phyloP scores from a whole-genome alignment of 2,797 vertebrate genomes.

The Merluccius polli region DNA sequence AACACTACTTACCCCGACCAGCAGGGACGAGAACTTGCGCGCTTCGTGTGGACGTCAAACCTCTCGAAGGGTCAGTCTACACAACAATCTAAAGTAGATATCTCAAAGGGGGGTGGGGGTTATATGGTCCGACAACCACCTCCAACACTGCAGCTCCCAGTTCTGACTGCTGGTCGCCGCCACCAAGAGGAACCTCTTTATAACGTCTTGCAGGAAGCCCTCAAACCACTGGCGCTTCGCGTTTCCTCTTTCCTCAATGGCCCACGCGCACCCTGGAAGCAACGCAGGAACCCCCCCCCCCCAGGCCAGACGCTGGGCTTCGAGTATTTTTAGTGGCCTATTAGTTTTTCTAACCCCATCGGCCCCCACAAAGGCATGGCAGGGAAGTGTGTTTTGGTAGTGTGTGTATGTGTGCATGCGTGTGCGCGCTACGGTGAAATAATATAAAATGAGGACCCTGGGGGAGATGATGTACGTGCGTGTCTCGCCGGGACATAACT shows the following conservation, averaged over 20 bases:
- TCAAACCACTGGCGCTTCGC: slow-evolving; percentile 55
- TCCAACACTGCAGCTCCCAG: slow-evolving; percentile 40
- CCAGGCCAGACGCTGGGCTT: slow-evolving; percentile 36
- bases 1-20: slow-evolving; percentile 77
- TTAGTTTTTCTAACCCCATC: slow-evolving; percentile 70
- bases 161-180: neutral
- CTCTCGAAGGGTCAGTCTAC: slow-evolving; percentile 38
- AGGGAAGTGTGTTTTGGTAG: slow-evolving; percentile 57
- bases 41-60: slow-evolving; percentile 47
- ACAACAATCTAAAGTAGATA: slow-evolving; percentile 24
- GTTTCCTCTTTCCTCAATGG: slow-evolving; percentile 75
- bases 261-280: slow-evolving; percentile 73
- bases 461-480: slow-evolving; percentile 54
- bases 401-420: slow-evolving; percentile 25
- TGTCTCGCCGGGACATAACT: slow-evolving; percentile 16
- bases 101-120: slow-evolving; percentile 25
- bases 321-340: slow-evolving; percentile 77
- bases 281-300: slow-evolving; percentile 59
- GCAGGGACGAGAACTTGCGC: slow-evolving; percentile 76
- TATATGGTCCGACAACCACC: too few species aligned
- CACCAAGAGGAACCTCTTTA: slow-evolving; percentile 63
- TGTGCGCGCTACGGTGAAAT: slow-evolving; percentile 58
- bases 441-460: slow-evolving; percentile 54
- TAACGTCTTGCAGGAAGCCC: slow-evolving; percentile 76
- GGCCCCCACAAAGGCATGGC: slow-evolving; percentile 61